Conservation (phyloP, 2,888 invertebrate genomes). For the Clistopyga incitator region DNA sequence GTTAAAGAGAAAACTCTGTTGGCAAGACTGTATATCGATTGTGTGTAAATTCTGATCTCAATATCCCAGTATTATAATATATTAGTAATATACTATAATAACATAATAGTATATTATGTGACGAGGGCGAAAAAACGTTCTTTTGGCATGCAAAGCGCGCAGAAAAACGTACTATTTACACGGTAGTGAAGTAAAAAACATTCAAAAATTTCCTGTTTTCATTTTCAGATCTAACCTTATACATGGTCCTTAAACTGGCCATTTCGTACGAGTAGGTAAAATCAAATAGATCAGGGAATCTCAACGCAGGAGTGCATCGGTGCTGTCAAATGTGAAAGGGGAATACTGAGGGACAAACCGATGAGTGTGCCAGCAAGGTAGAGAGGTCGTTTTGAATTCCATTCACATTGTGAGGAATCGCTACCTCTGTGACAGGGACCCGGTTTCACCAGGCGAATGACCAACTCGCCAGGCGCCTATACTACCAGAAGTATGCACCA, state of each 20-base stretch:
- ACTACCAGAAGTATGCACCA: not conserved
- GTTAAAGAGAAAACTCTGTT: no score
- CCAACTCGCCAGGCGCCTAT: constrained; percentile 8
- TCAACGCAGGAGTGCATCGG: not conserved
- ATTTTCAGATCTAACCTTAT: no score
- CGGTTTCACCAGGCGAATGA: constrained; percentile 50
- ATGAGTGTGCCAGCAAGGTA: constrained; percentile 44
- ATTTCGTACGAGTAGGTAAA: not conserved
- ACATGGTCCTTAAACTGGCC: not conserved
- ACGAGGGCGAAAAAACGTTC: no score
- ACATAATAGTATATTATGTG: no score
- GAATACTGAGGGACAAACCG: constrained; percentile 30
- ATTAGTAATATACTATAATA: no score
- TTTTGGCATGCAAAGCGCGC: no score
- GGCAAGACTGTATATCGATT: no score
- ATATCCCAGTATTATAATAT: no score
- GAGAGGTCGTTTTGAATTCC: constrained; percentile 60
- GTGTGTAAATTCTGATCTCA: no score
- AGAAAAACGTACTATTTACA: no score
- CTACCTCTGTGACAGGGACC: constrained; percentile 51
- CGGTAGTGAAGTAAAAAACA: no score
- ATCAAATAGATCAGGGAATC: constrained; percentile 4
- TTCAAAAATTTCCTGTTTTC: no score
- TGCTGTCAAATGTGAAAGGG: constrained; percentile 53
- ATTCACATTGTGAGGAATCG: constrained; percentile 57